phyloP scores from a whole-genome alignment of 1,140 invertebrate genomes.

The Trissolcus basalis region DNA sequence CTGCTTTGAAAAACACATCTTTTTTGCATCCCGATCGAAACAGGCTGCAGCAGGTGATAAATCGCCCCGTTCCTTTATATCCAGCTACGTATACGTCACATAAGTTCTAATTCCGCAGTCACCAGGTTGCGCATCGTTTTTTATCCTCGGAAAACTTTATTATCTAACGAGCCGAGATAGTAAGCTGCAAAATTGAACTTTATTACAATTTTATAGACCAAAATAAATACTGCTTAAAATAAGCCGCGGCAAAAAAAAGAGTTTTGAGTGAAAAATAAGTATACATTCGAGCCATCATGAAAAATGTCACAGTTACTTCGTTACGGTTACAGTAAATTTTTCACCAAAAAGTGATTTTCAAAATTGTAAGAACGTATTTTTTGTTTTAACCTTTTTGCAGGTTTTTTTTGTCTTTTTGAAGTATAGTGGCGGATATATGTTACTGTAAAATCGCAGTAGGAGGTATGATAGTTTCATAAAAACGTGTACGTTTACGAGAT shows the following conservation, averaged over 20 bases:
- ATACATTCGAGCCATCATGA: slow-evolving; percentile 32
- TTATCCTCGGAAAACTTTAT: slow-evolving; percentile 45
- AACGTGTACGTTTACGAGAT: slow-evolving; percentile 32
- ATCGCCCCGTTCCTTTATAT: slow-evolving; percentile 18
- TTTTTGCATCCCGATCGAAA: slow-evolving; percentile 11
- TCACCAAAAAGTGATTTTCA: too few species aligned
- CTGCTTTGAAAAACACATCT: slow-evolving; percentile 13
- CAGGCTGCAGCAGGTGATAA: slow-evolving; percentile 21
- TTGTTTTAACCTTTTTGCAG: not conserved
- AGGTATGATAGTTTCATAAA: slow-evolving; percentile 47
- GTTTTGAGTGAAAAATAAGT: slow-evolving; percentile 38
- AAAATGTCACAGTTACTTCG: slow-evolving; percentile 1
- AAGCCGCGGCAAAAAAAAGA: slow-evolving; percentile 17
- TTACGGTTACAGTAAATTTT: too few species aligned
- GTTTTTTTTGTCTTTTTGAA: slow-evolving; percentile 3
- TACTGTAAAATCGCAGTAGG: slow-evolving; percentile 6
- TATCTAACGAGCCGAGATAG: slow-evolving; percentile 27
- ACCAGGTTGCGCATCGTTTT: slow-evolving; percentile 42
- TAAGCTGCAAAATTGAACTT: slow-evolving; percentile 52
- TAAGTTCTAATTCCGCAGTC: slow-evolving; percentile 40
- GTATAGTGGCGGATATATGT: not conserved
- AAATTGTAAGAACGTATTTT: too few species aligned
- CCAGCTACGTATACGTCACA: slow-evolving; percentile 53
- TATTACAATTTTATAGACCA: slow-evolving; percentile 40
- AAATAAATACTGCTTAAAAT: slow-evolving; percentile 40